These are phyloP conservation scores for Steinernema khuongi DNA, from an alignment of 1,140 invertebrate species.

Conservation along the genomic window DNA sequence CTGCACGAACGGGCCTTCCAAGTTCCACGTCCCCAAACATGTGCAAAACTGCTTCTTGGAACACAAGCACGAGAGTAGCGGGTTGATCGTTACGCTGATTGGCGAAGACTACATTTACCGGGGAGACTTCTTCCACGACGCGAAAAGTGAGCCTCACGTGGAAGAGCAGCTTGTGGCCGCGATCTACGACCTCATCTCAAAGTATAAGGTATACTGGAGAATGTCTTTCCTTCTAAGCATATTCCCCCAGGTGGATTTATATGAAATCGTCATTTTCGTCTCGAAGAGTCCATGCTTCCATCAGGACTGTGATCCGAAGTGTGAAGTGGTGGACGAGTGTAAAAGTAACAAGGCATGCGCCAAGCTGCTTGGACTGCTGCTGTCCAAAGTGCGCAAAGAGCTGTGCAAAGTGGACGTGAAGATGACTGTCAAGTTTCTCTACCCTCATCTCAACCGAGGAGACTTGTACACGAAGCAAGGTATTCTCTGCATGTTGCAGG, in stretches of 20 bases:
- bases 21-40: conserved; percentile 59
- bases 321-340: conserved; percentile 58
- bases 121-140: conserved; percentile 58
- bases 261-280: conserved; percentile 58
- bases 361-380: conserved; percentile 51
- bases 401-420: conserved; percentile 58
- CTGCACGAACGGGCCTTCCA: conserved; percentile 57
- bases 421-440: conserved; percentile 55
- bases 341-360: conserved; percentile 58
- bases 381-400: conserved; percentile 57
- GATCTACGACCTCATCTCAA: conserved; percentile 58
- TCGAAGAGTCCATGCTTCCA: conserved; percentile 58
- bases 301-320: conserved; percentile 58
- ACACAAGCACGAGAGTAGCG: conserved; percentile 58
- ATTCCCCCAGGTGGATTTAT: conserved; percentile 53
- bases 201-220: conserved; percentile 49
- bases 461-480: conserved; percentile 59
- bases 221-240: background rate
- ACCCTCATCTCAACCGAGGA: conserved; percentile 57
- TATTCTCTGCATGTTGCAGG: conserved; percentile 58
- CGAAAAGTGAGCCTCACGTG: conserved; percentile 56
- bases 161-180: conserved; percentile 58
- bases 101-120: conserved; percentile 58
- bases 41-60: conserved; percentile 58
- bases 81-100: conserved; percentile 57